Conservation (phyloP, 2,113 vertebrate species). For the Toxostoma redivivum region DNA sequence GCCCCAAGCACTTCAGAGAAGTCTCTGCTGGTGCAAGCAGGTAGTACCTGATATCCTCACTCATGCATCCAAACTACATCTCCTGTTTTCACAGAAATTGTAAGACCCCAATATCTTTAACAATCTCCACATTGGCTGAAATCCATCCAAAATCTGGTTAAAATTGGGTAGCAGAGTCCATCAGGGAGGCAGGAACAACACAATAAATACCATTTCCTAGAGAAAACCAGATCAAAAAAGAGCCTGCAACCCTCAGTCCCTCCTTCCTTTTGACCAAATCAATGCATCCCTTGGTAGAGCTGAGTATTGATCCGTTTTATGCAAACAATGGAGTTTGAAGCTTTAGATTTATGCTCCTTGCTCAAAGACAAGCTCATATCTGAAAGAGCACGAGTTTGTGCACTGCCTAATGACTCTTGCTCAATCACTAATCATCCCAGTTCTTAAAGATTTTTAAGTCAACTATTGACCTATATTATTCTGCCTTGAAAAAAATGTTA, state of each 20-base stretch:
- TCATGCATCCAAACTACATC: neutral
- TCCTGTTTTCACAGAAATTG: neutral
- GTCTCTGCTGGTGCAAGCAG: neutral
- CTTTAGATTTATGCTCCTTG: neutral
- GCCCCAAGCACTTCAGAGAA: neutral
- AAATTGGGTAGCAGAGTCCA: neutral
- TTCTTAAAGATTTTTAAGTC: slow-evolving; percentile 45
- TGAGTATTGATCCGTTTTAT: slow-evolving; percentile 10
- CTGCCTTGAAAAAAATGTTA: slow-evolving; percentile 30
- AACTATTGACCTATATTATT: slow-evolving; percentile 13
- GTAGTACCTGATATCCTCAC: neutral
- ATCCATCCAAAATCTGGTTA: neutral
- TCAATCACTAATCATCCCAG: slow-evolving; percentile 17
- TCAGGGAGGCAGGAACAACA: neutral
- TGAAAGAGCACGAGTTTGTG: neutral
- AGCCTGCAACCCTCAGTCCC: neutral
- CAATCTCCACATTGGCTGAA: neutral
- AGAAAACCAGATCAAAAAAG: neutral
- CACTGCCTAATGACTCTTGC: neutral
- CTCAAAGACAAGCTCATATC: neutral
- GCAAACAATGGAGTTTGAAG: neutral
- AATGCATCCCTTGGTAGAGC: neutral
- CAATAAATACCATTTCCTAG: neutral
- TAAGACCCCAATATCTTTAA: neutral
- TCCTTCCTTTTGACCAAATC: neutral